Conservation (phyloP, 2,797 vertebrate species). For the Rhinogobio ventralis region DNA sequence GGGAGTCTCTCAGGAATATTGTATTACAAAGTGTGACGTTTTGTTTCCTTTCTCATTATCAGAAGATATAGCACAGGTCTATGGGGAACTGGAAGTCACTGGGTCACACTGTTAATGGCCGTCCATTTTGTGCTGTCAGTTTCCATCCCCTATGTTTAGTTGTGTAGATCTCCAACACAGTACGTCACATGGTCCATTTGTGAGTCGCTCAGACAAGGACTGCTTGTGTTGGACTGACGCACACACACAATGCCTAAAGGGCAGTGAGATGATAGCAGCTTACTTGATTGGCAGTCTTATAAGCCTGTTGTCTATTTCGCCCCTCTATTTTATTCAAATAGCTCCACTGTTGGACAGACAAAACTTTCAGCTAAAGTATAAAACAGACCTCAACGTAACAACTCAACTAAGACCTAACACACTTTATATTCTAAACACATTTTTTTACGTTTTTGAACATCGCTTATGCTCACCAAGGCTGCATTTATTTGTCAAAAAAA, state of each 20-base stretch:
- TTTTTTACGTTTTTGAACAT: too few species aligned
- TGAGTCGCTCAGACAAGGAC: constrained; percentile 59
- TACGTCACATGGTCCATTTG: constrained; percentile 57
- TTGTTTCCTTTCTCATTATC: constrained; percentile 46
- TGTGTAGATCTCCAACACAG: constrained; percentile 25
- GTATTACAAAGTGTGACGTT: background rate
- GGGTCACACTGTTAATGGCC: constrained; percentile 6
- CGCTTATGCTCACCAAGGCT: too few species aligned
- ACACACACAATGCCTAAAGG: constrained; percentile 42
- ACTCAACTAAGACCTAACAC: background rate
- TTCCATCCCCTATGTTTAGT: background rate
- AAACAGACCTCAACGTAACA: background rate
- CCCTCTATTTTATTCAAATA: constrained; percentile 13
- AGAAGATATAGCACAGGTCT: constrained; percentile 34
- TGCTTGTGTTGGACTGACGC: constrained; percentile 43
- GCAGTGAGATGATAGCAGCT: constrained; percentile 46
- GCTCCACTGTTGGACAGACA: constrained; percentile 4
- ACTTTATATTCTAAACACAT: too few species aligned
- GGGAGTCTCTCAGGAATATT: constrained; percentile 24
- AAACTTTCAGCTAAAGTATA: background rate
- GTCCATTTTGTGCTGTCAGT: constrained; percentile 25
- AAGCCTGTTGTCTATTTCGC: constrained; percentile 34
- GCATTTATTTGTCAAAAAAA: too few species aligned
- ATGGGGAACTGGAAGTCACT: constrained; percentile 24
- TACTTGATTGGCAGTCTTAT: constrained; percentile 49